These are phyloP conservation scores for Sturnus vulgaris DNA, from an alignment of 2,113 vertebrate species.

Conservation along the genomic window DNA sequence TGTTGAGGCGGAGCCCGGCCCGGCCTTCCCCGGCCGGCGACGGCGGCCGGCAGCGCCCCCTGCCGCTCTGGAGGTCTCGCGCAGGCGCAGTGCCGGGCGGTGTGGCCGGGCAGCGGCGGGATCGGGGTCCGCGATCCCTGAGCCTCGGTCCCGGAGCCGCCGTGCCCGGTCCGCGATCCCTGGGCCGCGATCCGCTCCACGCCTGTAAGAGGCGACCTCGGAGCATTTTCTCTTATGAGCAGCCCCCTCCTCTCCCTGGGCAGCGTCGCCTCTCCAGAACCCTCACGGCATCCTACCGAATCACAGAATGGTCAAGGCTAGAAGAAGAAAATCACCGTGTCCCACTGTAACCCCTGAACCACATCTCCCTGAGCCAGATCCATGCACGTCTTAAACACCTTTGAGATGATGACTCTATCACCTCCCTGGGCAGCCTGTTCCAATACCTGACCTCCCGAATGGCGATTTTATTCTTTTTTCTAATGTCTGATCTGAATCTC, in stretches of 20 bases:
- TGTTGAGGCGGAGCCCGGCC: background rate
- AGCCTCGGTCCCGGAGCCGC: too few species aligned
- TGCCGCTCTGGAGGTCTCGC: background rate
- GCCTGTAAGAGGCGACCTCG: background rate
- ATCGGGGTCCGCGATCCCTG: accelerated
- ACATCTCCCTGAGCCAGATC: too few species aligned
- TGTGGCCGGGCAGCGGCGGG: too few species aligned
- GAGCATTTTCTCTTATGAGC: background rate
- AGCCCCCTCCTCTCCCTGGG: too few species aligned
- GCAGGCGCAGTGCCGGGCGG: background rate
- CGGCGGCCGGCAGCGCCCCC: background rate
- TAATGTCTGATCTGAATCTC: too few species aligned
- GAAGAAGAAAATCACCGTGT: background rate
- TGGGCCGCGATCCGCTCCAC: background rate
- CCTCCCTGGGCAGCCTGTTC: background rate
- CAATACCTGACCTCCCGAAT: background rate
- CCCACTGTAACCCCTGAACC: background rate
- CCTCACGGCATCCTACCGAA: background rate
- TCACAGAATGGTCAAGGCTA: background rate
- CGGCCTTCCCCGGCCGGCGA: background rate
- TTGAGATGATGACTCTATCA: background rate
- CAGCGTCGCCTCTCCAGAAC: background rate
- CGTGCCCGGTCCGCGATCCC: too few species aligned
- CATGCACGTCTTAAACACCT: background rate
- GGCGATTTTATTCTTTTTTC: too few species aligned